A percentile compares a stretch with the other conserved stretches of the same genome.
These are phyloP conservation scores for Sebastes elongatus DNA, from an alignment of 2,797 vertebrate species.

Conservation along the genomic window DNA sequence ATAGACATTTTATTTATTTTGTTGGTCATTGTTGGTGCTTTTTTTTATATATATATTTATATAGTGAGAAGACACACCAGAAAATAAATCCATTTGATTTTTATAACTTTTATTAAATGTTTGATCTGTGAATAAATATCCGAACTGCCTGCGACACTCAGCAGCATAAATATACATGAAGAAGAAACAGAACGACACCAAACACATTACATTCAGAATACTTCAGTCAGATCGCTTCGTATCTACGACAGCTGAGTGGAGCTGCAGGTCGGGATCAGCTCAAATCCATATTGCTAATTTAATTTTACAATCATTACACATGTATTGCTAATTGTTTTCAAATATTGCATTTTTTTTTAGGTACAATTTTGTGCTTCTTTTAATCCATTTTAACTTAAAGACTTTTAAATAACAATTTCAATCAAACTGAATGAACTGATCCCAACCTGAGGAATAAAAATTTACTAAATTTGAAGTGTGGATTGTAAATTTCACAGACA, in stretches of 20 bases:
- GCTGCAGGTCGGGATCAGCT: constrained; percentile 9
- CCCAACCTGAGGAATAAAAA: background rate
- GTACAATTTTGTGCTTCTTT: constrained; percentile 44
- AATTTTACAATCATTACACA: background rate
- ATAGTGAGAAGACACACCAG: too few species aligned
- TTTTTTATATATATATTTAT: too few species aligned
- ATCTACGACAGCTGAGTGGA: background rate
- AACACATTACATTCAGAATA: constrained; percentile 66
- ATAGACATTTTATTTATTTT: too few species aligned
- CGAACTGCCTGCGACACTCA: background rate
- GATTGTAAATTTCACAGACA: background rate
- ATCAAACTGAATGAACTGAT: background rate
- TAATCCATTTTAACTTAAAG: background rate
- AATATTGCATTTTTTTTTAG: background rate
- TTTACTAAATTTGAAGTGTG: background rate
- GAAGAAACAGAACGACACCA: constrained; percentile 39
- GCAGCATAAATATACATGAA: constrained; percentile 54
- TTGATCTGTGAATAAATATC: constrained; percentile 61
- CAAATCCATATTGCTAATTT: background rate
- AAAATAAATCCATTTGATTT: background rate
- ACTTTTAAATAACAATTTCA: background rate
- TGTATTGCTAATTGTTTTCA: constrained; percentile 17
- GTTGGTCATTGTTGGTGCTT: too few species aligned
- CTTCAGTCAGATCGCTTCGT: background rate
- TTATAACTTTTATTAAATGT: constrained; percentile 53